phyloP scores from a whole-genome alignment of 2,888 invertebrate genomes.

The Agrochola circellaris region DNA sequence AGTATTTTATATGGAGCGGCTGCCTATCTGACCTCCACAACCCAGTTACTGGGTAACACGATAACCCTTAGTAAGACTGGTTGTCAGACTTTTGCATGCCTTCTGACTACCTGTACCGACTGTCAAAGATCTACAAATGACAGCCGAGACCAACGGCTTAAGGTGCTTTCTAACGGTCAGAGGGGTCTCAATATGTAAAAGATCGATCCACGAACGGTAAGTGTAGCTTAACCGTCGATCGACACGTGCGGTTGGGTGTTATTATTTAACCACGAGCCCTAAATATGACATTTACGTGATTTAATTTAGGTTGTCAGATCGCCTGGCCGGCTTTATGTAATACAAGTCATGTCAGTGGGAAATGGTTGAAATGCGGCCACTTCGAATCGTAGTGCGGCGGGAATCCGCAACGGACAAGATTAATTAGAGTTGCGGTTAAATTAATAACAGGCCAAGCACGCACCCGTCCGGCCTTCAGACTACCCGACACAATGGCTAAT shows the following conservation, averaged over 20 bases:
- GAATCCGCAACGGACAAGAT: conserved; percentile 86
- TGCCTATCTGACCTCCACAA: background rate
- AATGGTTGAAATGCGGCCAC: conserved; percentile 69
- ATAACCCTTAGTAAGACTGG: background rate
- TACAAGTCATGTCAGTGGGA: conserved; percentile 68
- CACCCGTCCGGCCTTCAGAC: conserved; percentile 73
- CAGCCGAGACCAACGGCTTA: background rate
- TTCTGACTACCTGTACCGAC: background rate
- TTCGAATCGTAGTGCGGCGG: conserved; percentile 75
- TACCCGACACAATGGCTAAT: conserved; percentile 75
- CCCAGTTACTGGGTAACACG: background rate
- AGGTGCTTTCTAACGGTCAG: no score
- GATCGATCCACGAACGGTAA: background rate
- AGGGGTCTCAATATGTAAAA: background rate
- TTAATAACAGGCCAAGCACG: conserved; percentile 86
- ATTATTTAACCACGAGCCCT: background rate
- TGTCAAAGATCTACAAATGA: background rate
- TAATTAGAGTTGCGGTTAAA: conserved; percentile 88
- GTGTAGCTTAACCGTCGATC: background rate
- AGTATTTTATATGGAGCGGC: background rate
- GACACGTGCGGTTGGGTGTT: background rate
- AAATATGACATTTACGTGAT: conserved; percentile 56
- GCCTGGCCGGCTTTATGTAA: conserved; percentile 58
- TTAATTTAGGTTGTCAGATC: conserved; percentile 64
- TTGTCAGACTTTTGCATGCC: background rate